Conservation (phyloP, 2,113 vertebrate genomes). For the Cepphus grylle region DNA sequence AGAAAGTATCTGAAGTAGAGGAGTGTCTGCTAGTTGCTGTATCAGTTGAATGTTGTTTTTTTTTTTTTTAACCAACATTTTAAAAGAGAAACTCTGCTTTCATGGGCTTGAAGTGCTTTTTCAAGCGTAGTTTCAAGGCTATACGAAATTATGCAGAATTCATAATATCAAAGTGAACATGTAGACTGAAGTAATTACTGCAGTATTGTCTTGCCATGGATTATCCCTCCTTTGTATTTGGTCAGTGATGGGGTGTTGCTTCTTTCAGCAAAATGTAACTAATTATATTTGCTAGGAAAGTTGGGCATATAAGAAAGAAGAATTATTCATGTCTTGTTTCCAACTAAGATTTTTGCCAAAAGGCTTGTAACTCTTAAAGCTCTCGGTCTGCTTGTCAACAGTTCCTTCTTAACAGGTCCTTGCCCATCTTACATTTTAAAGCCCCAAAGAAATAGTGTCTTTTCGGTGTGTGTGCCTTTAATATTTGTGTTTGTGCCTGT, state of each 20-base stretch:
- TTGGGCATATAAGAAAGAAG: neutral
- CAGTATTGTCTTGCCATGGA: neutral
- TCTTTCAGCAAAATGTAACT: neutral
- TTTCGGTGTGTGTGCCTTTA: neutral
- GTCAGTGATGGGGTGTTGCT: neutral
- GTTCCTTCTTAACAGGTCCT: neutral
- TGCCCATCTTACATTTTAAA: neutral
- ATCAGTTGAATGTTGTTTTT: neutral
- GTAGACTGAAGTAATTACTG: neutral
- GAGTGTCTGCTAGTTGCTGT: neutral
- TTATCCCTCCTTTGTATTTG: conserved; percentile 1
- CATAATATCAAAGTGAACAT: neutral
- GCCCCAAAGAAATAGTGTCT: neutral
- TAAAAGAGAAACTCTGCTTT: neutral
- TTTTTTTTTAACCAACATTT: neutral
- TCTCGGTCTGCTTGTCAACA: neutral
- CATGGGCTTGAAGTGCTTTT: neutral
- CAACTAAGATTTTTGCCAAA: conserved; percentile 3
- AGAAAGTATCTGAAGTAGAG: neutral
- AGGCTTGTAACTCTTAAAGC: neutral
- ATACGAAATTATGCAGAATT: neutral
- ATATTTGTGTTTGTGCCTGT: neutral
- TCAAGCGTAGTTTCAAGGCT: neutral
- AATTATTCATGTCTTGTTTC: conserved; percentile 8
- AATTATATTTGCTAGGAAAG: neutral